Percentiles rank a stretch among this genome's conserved stretches.
phyloP scores from a whole-genome alignment of 92 coral and sea anemone genomes.

The Bergia sp. region DNA sequence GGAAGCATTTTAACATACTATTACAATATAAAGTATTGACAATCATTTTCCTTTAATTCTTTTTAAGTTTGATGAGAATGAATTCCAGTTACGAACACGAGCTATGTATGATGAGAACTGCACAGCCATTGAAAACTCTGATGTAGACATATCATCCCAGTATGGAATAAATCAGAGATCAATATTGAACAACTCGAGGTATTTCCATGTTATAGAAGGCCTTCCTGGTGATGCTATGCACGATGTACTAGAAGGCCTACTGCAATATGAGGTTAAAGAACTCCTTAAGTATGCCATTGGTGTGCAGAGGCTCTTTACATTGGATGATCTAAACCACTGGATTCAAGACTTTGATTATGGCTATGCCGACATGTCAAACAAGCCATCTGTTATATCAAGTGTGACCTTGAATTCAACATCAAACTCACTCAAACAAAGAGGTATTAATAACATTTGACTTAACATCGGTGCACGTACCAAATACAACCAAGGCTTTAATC shows the following conservation, averaged over 20 bases:
- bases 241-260: slow-evolving; percentile 55
- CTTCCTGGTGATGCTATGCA: slow-evolving; percentile 62
- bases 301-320: slow-evolving; percentile 44
- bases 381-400: slow-evolving; percentile 40
- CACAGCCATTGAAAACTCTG: slow-evolving; percentile 50
- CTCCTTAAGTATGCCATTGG: slow-evolving; percentile 55
- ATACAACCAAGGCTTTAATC: too few species aligned
- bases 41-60: neutral
- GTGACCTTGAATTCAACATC: slow-evolving; percentile 38
- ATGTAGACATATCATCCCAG: slow-evolving; percentile 21
- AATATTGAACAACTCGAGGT: slow-evolving; percentile 53
- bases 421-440: slow-evolving; percentile 62
- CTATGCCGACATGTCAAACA: slow-evolving; percentile 53
- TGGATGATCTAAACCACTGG: slow-evolving; percentile 48
- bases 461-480: too few species aligned
- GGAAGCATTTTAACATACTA: neutral
- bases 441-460: too few species aligned
- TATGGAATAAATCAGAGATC: slow-evolving; percentile 59
- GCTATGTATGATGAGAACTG: slow-evolving; percentile 46
- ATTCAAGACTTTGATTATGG: slow-evolving; percentile 66
- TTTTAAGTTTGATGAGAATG: slow-evolving; percentile 35
- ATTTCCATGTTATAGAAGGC: slow-evolving; percentile 61
- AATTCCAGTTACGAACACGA: slow-evolving; percentile 47
- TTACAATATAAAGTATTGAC: neutral
- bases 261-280: slow-evolving; percentile 60